Base-by-base conservation (phyloP, 2,888 invertebrate species). In the Lypha dubia region DNA sequence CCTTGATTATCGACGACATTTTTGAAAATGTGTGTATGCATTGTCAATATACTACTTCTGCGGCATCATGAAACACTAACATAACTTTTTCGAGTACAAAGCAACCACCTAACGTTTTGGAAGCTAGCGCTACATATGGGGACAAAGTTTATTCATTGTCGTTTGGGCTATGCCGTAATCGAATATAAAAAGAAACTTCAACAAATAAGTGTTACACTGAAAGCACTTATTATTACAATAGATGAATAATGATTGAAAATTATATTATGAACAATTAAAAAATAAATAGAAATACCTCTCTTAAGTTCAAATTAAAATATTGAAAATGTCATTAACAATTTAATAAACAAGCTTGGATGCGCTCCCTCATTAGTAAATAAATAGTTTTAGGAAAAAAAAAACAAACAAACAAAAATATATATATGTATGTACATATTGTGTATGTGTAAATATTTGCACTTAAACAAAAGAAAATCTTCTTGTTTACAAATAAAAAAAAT, bases 211-310 rank as follows among this genome's bases (percentile, higher is more conserved):
- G 56, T 68, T 77, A 62, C 79, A 77, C 74, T 83, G 63, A 79
- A 70, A 70, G 41, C 46, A 46, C 44, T 76, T 56, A 22, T 56
- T 56, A 17, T 56, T 17, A 22, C 17, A 71, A 67, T 70, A 56
- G 17, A 70, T 79, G 20, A 63, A 62, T 63, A 74, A 84, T 58
- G 77, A 80, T 46, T 79, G 80, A 82, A 83, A 76, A 62, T 79
- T 88, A 89, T 89, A 89, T 89, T 89, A 89, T 88, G 88, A 90
- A 91, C 87, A 90, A 90, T 90, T 91, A 89, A 90, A 92, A 92
- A 91, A 92, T 92, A 92, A 89, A 92, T 92, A 92, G 92, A 92
- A 92, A 92, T 92, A 92, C 92, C 92, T 92, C 92, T 92, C 90
- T 91, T 92, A 90, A 92, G 92, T 92, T 92, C 92, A 92, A 92